phyloP scores from a whole-genome alignment of 2,888 invertebrate species.

The Andrena haemorrhoa region DNA sequence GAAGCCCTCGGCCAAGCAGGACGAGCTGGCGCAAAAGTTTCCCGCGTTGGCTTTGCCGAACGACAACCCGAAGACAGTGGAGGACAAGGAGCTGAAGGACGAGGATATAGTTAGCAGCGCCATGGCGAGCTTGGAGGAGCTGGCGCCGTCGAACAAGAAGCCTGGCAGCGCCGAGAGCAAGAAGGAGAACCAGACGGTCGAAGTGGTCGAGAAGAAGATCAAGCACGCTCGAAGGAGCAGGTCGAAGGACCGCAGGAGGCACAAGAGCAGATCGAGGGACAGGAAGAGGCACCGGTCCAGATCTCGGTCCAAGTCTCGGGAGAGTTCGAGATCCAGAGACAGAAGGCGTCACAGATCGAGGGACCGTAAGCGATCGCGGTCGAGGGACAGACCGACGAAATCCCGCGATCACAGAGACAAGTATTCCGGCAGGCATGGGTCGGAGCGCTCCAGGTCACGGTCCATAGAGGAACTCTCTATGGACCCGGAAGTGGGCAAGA shows the following conservation, averaged over 20 bases:
- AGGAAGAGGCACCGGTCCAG: constrained; percentile 66
- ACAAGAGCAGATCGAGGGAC: constrained; percentile 55
- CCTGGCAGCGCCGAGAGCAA: constrained; percentile 60
- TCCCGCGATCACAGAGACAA: constrained; percentile 75
- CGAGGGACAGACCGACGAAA: constrained; percentile 77
- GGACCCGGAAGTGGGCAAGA: constrained; percentile 93
- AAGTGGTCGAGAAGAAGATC: constrained; percentile 61
- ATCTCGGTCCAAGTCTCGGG: constrained; percentile 72
- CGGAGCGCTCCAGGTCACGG: constrained; percentile 78
- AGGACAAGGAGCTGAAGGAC: constrained; percentile 72
- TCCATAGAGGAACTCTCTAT: constrained; percentile 88
- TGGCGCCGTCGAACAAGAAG: constrained; percentile 89
- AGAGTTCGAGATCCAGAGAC: constrained; percentile 67
- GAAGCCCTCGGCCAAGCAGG: constrained; percentile 81
- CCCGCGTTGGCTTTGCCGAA: constrained; percentile 94
- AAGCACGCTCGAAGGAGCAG: constrained; percentile 75
- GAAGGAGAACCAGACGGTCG: constrained; percentile 77
- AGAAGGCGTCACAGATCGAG: constrained; percentile 70
- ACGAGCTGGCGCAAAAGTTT: constrained; percentile 89
- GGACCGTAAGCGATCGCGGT: constrained; percentile 70
- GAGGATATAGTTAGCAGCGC: constrained; percentile 90
- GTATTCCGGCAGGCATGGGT: constrained; percentile 78
- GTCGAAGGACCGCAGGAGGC: constrained; percentile 69
- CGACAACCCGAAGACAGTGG: constrained; percentile 85
- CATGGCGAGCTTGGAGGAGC: constrained; percentile 94